Evolutionary conservation across 2,888 invertebrate genomes (phyloP).

Genomic region (Drosophila aldrichi): DNA sequence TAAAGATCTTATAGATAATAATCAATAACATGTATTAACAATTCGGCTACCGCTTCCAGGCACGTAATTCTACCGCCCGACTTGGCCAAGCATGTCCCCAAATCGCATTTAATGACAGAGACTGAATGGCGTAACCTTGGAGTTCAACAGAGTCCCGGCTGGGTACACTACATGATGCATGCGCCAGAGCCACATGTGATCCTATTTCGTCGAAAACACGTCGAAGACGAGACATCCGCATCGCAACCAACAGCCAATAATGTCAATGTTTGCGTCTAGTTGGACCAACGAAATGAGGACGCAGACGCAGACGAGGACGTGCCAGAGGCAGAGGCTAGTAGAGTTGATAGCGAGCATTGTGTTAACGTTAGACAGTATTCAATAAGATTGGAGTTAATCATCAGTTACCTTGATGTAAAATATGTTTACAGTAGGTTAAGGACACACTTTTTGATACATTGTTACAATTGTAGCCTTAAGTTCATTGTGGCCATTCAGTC

Average conservation of each 20-base stretch:
- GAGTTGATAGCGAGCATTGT: conserved; percentile 9
- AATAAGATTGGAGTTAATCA: conserved; percentile 44
- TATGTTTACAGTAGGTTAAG: conserved; percentile 41
- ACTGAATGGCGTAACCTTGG: conserved; percentile 97
- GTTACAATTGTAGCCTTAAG: conserved; percentile 27
- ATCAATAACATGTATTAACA: not conserved
- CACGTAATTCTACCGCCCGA: conserved; percentile 96
- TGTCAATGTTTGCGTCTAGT: conserved; percentile 47
- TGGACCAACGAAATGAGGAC: not conserved
- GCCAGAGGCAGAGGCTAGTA: conserved; percentile 26
- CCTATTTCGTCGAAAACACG: conserved; percentile 89
- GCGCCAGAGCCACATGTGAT: conserved; percentile 95
- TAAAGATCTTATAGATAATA: conserved; percentile 81
- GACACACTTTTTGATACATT: conserved; percentile 30
- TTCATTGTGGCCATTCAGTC: not conserved
- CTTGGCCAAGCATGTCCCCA: conserved; percentile 93
- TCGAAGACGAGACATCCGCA: conserved; percentile 36
- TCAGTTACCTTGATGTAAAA: conserved; percentile 69
- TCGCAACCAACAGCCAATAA: conserved; percentile 15
- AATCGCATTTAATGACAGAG: conserved; percentile 96
- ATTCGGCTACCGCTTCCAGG: conserved; percentile 85
- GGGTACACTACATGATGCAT: conserved; percentile 90
- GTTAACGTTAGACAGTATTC: conserved; percentile 53
- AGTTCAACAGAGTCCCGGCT: conserved; percentile 96
- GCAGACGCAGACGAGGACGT: conserved; percentile 3